Base-by-base conservation (phyloP, 2,113 vertebrate genomes). In the Mirza zaza region DNA sequence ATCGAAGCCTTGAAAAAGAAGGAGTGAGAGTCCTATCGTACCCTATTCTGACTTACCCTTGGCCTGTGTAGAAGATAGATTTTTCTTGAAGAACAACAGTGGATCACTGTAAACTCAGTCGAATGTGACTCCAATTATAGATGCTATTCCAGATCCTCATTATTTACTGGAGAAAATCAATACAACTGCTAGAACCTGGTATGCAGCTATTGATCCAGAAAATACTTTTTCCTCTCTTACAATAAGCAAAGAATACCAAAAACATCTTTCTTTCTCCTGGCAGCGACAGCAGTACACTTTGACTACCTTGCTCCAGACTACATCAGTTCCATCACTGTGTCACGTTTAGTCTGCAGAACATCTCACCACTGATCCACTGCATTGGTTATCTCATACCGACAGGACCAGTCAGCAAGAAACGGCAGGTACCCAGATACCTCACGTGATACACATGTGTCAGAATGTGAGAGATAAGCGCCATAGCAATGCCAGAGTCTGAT, bases 21-120 rank as follows among this genome's bases (percentile, higher is more conserved):
- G 13, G 13, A 29, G 29, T 20, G 2, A 86, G 25, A 29, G 87
- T 65, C 39, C 23, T 25, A 14, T 29, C 14, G 17, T 5, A 50
- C 7, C 6, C 3, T 13, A 27, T 55, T 90, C 59, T 32, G 23
- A 76, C 42, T 85, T 48, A n/a, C 29, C 39, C 17, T 71, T 55
- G 27, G 32, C 42, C 15, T 92, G 11, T 10, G 45, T 34, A 2
- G 81, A 82, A 90, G 25, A 42, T 17, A 92, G 76, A 23, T 55
- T 23, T 48, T 4, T 76, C 61, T 84, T 71, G 68, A 34, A 91
- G 55, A 88, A 84, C 45, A 83, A 57, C 20, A 91, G 50, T 84
- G 36, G 45, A 15, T n/a, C 48, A 10, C 0, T 13, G 17, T 45
- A 70, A 82, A 89, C 17, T 59, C 39, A 65, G 8, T 25, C 15